Evolutionary conservation across 1,140 invertebrate species (phyloP), one percentile per base, ranked within the genome.

Genomic region (Pseudomyrmex cubaensis): DNA sequence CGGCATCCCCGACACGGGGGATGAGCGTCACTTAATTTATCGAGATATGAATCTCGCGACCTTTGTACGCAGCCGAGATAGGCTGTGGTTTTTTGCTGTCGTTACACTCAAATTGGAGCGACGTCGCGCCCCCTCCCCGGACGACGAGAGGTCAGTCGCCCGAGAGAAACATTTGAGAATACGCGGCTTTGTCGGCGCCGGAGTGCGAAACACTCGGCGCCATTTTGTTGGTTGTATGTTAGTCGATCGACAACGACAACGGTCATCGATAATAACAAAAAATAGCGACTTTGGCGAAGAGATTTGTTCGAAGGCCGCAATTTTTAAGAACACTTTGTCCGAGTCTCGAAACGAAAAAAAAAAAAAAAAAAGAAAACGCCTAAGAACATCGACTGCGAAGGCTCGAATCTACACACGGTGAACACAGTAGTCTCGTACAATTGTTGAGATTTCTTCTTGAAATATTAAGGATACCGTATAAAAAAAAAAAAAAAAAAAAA

Each of bases 31-130:
- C 77, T 35, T 64, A 84, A 83, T 90, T 88, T 88, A 88, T 75
- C 86, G 93, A 94, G 94, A 94, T 94, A 94, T 94, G 93, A 94
- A 93, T 93, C 92, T 94, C 92, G 92, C 91, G 87, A 89, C 5
- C 82, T 92, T 93, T 93, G 89, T 91, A 89, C 90, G 89, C 90
- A 91, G 92, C 87, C 62, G 82, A 90, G 83, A 82, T 67, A 84
- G 66, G 87, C 87, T 92, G 92, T 90, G 90, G 83, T 93, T 93
- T 89, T 92, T 92, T 90, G 91, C 90, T 90, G 89, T 67, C 75
- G 88, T 90, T 88, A 76, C 89, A 35, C 35, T 35, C 85, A 90
- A 84, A 77, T 67, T n/a, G 80, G 15, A 82, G 78, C 75, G 76
- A 84, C 61, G 67, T 46, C 72, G 83, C 73, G 35, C 5, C 3